These are phyloP conservation scores for Drosophila bunnanda DNA, from an alignment of 2,888 invertebrate species.

Conservation along the genomic window DNA sequence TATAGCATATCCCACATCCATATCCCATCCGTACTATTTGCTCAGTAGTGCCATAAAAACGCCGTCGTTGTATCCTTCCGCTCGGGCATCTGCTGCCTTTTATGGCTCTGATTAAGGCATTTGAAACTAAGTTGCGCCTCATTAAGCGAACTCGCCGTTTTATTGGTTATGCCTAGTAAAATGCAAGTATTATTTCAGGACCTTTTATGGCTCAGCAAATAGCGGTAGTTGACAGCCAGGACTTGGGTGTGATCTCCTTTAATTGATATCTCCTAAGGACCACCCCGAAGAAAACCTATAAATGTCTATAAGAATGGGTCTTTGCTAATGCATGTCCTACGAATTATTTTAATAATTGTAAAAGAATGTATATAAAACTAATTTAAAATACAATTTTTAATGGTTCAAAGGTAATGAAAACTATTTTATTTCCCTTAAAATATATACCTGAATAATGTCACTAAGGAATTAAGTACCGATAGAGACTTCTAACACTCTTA, in stretches of 20 bases:
- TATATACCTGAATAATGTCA: neutral
- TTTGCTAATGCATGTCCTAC: neutral
- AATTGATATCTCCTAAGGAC: slow-evolving; percentile 4
- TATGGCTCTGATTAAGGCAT: slow-evolving; percentile 59
- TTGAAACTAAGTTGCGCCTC: slow-evolving; percentile 61
- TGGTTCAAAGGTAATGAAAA: neutral
- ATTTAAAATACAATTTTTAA: neutral
- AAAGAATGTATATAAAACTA: neutral
- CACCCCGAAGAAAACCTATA: neutral
- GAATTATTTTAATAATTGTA: neutral
- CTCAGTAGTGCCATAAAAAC: slow-evolving; percentile 67
- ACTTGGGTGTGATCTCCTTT: neutral
- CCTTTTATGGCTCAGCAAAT: slow-evolving; percentile 15
- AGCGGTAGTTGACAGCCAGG: slow-evolving; percentile 14
- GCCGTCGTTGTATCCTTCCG: slow-evolving; percentile 63
- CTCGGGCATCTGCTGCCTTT: slow-evolving; percentile 59
- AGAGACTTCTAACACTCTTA: neutral
- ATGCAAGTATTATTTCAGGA: slow-evolving; percentile 44
- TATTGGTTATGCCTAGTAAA: slow-evolving; percentile 53
- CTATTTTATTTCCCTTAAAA: neutral
- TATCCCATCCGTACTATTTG: slow-evolving; percentile 53
- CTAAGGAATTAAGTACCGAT: neutral
- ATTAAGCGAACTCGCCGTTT: slow-evolving; percentile 54
- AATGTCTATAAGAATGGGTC: neutral
- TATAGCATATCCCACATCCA: slow-evolving; percentile 34